These are phyloP conservation scores for Diarsia rubi DNA, from an alignment of 2,888 invertebrate species.

Conservation along the genomic window DNA sequence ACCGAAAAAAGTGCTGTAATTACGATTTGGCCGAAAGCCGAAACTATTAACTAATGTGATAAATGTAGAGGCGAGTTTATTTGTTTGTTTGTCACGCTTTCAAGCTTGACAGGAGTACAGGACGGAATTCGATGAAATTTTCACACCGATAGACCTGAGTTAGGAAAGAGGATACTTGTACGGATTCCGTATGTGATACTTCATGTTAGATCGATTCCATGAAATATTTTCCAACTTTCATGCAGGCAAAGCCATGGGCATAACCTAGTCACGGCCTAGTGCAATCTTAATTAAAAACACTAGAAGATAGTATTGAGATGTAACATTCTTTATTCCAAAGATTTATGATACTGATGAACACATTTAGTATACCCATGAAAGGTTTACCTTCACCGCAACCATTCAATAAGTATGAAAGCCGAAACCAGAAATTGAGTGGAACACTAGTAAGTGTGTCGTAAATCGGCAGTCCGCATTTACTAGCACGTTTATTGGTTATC, in stretches of 20 bases:
- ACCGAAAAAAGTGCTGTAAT: not conserved
- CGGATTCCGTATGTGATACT: too few relatives aligned
- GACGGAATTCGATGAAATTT: not conserved
- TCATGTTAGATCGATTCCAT: too few relatives aligned
- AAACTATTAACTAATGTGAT: slow-evolving; percentile 1
- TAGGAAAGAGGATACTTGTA: not conserved
- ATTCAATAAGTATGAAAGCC: slow-evolving; percentile 41
- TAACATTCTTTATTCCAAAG: not conserved
- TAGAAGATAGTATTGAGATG: not conserved
- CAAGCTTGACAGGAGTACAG: not conserved
- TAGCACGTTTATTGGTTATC: slow-evolving; percentile 42
- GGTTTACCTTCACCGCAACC: not conserved
- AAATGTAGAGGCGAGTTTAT: not conserved
- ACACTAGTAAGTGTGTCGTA: slow-evolving; percentile 64
- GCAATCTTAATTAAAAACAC: not conserved
- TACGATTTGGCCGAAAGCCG: slow-evolving; percentile 23
- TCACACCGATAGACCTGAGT: not conserved
- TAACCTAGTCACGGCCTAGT: not conserved
- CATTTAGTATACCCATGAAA: slow-evolving; percentile 10
- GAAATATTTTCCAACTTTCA: not conserved
- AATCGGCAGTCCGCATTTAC: slow-evolving; percentile 64
- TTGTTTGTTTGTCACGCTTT: not conserved
- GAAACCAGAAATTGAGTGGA: slow-evolving; percentile 48
- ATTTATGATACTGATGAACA: slow-evolving; percentile 24
- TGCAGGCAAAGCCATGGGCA: not conserved